phyloP scores from a whole-genome alignment of 2,888 invertebrate species.

The Oscheius onirici region DNA sequence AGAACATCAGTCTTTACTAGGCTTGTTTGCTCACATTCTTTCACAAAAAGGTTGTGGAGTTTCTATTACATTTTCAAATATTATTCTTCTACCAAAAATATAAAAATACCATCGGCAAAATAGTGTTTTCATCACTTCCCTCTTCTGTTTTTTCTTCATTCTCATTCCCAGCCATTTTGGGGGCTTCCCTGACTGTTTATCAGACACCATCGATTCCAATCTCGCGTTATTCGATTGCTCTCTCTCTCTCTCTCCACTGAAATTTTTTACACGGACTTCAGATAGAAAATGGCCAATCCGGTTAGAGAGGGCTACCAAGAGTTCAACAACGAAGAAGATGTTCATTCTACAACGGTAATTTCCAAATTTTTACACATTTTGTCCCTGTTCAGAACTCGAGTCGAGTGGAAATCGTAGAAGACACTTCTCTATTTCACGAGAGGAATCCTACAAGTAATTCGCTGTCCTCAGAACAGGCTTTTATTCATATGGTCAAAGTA shows the following conservation, averaged over 20 bases:
- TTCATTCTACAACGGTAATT: not conserved
- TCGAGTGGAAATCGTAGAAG: slow-evolving; percentile 35
- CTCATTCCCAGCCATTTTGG: not conserved
- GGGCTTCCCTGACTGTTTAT: no score
- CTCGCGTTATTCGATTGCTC: not conserved
- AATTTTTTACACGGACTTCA: not conserved
- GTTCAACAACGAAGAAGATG: slow-evolving; percentile 49
- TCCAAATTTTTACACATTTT: not conserved
- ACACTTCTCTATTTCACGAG: slow-evolving; percentile 49
- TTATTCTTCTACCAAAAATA: no score
- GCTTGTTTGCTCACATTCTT: no score
- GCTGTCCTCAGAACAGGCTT: slow-evolving; percentile 55
- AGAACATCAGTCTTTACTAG: not conserved
- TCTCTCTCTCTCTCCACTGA: not conserved
- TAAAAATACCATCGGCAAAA: no score
- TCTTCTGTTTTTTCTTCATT: not conserved
- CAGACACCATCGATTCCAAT: not conserved
- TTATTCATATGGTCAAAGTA: slow-evolving; percentile 79
- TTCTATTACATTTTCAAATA: not conserved
- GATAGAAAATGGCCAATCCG: slow-evolving; percentile 50
- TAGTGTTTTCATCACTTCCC: no score
- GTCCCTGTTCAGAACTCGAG: not conserved
- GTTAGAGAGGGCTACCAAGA: slow-evolving; percentile 52
- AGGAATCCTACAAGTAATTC: slow-evolving; percentile 39
- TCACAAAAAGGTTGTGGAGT: not conserved